Evolutionary conservation across 1,140 invertebrate species (phyloP).

Genomic region (Leucophenga varia): DNA sequence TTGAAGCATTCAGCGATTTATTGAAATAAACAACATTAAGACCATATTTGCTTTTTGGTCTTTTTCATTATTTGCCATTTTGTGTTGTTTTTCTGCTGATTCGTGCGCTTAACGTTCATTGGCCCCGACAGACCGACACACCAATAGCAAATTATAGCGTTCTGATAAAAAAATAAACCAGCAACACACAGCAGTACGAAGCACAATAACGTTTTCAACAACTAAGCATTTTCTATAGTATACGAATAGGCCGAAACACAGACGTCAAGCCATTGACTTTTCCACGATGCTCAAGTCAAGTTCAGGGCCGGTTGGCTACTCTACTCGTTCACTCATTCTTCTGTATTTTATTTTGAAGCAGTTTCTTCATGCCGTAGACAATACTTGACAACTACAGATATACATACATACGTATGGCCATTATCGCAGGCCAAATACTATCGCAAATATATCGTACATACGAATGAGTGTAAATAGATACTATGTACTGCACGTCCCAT

Average conservation of each 20-base stretch:
- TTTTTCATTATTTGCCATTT: conserved; percentile 13
- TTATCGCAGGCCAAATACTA: background rate
- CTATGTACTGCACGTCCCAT: too few species aligned
- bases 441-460: conserved; percentile 4
- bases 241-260: conserved; percentile 16
- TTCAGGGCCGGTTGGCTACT: conserved; percentile 36
- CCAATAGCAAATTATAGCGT: conserved; percentile 20
- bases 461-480: too few species aligned
- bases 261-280: conserved; percentile 33
- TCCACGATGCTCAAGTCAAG: conserved; percentile 37
- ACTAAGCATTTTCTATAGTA: conserved; percentile 38
- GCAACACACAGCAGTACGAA: conserved; percentile 9
- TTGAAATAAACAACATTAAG: conserved; percentile 38
- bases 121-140: conserved; percentile 29
- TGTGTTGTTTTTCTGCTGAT: conserved; percentile 34
- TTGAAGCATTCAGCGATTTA: conserved; percentile 33
- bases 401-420: too few species aligned
- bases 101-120: conserved; percentile 43
- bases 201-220: conserved; percentile 30
- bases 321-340: conserved; percentile 1
- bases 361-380: too few species aligned
- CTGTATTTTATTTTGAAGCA: conserved; percentile 11
- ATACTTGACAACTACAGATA: conserved; percentile 4
- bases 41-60: conserved; percentile 20
- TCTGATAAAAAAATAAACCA: conserved; percentile 35